Evolutionary conservation across 2,113 vertebrate species (phyloP), one percentile per base, ranked within the genome.

Genomic region (Labrus mixtus): DNA sequence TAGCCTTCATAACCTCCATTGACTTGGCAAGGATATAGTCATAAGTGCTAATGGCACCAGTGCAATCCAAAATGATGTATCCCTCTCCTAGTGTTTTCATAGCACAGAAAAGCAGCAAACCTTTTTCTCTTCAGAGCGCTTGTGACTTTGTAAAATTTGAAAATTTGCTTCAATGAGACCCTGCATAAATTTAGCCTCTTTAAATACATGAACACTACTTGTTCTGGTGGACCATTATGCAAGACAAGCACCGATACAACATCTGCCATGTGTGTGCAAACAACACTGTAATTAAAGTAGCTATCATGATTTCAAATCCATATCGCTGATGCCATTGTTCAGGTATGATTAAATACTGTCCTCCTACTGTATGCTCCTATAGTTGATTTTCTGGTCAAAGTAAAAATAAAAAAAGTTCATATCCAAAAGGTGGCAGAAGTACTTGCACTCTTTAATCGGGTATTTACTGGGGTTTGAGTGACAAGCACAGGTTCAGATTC

Each of bases 21-120:
- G 72, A 85, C 74, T 72, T 68, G 65, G 62, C 64, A 77, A 57
- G 22, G 41, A 59, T 43, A 11, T 41, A 39, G 69, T 82, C 73
- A 54, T 88, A 86, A 68, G 39, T 39, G 45, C 58, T 73, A 68
- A 69, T 23, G 66, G 56, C 6, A 48, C 8, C 15, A 68, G 43
- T 36, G 55, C 36, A 65, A 77, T 59, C 41, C 65, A 46, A 22
- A 51, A 81, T 68, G 81, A 68, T 60, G 43, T 73, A 75, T 71
- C 51, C 6, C 1, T 17, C 16, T 16, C 13, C 45, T 17, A 17
- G 17, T 66, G 9, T 56, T 64, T 65, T 13, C 5, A 41, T 45
- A 37, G 50, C 0, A 51, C 3, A 37, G 60, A 10, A 33, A 23
- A 25, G 61, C 9, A 50, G 71, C 29, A 72, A 62, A 53, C 41